Evolutionary conservation across 2,113 vertebrate genomes (phyloP).

Genomic region (Trichomycterus rosablanca): DNA sequence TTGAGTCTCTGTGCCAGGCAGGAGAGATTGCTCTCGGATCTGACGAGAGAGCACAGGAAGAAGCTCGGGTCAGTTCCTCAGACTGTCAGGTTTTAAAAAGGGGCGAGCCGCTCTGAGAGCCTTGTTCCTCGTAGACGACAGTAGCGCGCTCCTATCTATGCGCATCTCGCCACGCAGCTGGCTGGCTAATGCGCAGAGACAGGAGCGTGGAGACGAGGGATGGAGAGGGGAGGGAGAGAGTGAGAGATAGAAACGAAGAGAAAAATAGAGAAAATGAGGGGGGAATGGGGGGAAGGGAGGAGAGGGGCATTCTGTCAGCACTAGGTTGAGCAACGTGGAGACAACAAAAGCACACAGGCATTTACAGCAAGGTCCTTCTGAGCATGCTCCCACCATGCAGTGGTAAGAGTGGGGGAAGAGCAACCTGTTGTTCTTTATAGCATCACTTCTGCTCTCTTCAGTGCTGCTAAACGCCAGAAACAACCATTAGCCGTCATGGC

Average conservation of each 20-base stretch:
- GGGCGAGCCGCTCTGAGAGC: constrained; percentile 8
- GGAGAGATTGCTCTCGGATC: constrained; percentile 75
- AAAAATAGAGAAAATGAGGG: constrained; percentile 13
- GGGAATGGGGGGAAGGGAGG: constrained; percentile 3
- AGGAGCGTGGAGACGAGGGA: constrained; percentile 28
- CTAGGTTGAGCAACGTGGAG: constrained; percentile 37
- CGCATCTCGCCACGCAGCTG: constrained; percentile 41
- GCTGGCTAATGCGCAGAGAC: constrained; percentile 40
- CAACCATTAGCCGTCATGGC: no score
- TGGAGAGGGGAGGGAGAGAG: constrained; percentile 19
- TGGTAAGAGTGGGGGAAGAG: constrained; percentile 5
- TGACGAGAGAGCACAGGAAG: constrained; percentile 59
- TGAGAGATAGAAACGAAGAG: constrained; percentile 20
- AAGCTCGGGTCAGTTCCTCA: constrained; percentile 14
- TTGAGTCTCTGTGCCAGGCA: constrained; percentile 76
- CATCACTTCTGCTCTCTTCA: constrained; percentile 36
- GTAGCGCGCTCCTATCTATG: constrained; percentile 33
- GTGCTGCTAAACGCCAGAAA: no score
- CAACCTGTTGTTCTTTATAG: constrained; percentile 45
- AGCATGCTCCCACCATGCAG: constrained; percentile 32
- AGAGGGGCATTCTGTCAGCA: constrained; percentile 41
- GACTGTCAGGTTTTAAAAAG: constrained; percentile 52
- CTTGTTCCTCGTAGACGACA: constrained; percentile 37
- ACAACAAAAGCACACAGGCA: constrained; percentile 41
- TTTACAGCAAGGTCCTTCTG: constrained; percentile 36